These are phyloP conservation scores for Acheta domesticus DNA, from an alignment of 2,888 invertebrate species.

Conservation along the genomic window DNA sequence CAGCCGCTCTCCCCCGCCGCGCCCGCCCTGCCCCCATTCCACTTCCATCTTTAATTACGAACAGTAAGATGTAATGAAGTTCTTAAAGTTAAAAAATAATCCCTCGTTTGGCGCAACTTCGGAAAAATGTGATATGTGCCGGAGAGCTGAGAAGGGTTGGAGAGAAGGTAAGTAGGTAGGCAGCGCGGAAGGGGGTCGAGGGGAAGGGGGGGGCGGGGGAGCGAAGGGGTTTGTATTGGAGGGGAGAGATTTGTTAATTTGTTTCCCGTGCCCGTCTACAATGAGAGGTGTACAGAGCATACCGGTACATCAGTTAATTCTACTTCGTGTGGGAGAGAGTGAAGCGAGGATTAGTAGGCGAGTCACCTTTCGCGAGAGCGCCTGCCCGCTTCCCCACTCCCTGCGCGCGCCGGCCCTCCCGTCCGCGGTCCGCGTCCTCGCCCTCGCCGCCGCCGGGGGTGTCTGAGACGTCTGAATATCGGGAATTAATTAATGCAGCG, in stretches of 20 bases:
- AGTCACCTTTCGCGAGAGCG: too few relatives aligned
- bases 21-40: background rate
- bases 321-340: constrained; percentile 32
- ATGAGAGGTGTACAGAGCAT: background rate
- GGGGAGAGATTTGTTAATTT: constrained; percentile 34
- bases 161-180: constrained; percentile 20
- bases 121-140: constrained; percentile 23
- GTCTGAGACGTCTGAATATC: too few relatives aligned
- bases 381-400: too few relatives aligned
- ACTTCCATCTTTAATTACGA: constrained; percentile 33
- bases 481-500: too few relatives aligned
- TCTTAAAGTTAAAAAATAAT: constrained; percentile 37
- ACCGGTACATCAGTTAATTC: constrained; percentile 9
- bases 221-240: background rate
- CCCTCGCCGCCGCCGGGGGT: too few relatives aligned
- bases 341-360: constrained; percentile 33
- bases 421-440: too few relatives aligned
- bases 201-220: constrained; percentile 21
- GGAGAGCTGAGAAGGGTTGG: constrained; percentile 22
- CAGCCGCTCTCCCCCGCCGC: constrained; percentile 19
- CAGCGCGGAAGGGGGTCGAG: background rate
- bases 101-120: constrained; percentile 29
- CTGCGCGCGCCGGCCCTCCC: too few relatives aligned
- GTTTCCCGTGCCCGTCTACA: constrained; percentile 27
- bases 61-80: constrained; percentile 36